Base-by-base conservation (phyloP, 2,113 vertebrate genomes). In the Pimephales promelas region DNA sequence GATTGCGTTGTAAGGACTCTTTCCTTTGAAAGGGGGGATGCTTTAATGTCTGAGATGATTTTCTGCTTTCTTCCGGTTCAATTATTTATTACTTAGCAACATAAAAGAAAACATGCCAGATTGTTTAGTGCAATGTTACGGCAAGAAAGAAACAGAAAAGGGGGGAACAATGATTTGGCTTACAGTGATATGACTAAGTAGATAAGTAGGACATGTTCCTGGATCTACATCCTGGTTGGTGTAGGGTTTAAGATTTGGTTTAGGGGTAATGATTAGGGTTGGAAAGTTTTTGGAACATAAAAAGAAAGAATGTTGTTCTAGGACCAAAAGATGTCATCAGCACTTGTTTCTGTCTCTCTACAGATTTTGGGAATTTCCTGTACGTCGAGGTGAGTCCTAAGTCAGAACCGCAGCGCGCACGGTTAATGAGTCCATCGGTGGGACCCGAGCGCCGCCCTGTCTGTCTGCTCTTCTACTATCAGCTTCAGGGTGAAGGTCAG, bases 391-490 rank as follows among this genome's bases (percentile, higher is more conserved):
- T 95, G 3, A 95, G 94, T 0, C 88, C 92, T 71, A 93, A 93
- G 88, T 92, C 92, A 62, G 96, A 96, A 88, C 93, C 93, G 5
- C 96, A 95, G 89, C 95, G 93, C 5, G 97, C 95, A 0, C 91
- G 96, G 2, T 95, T 99, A 85, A 89, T 98, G 92, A 99, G 98
- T 90, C 97, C 97, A 0, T 88, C 91, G 1, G 93, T 99, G 82
- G 94, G 92, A 73, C 93, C 97, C 22, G 96, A 96, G 26, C 92
- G 83, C 2, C 97, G 95, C 0, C 95, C 95, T 0, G 94, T 97
- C 83, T 99, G 98, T 90, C 95, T 99, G 90, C 92, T 97, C 71
- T 99, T 99, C 92, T 95, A 93, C 89, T 99, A 99, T 90, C 96
- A 95, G 82, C 94, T 95, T 0, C 94, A 93, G 5, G 97, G 97